A percentile compares a stretch with the other conserved stretches of the same genome.
Evolutionary conservation across 2,888 invertebrate genomes (phyloP).

Genomic region (Incurvaria masculella): DNA sequence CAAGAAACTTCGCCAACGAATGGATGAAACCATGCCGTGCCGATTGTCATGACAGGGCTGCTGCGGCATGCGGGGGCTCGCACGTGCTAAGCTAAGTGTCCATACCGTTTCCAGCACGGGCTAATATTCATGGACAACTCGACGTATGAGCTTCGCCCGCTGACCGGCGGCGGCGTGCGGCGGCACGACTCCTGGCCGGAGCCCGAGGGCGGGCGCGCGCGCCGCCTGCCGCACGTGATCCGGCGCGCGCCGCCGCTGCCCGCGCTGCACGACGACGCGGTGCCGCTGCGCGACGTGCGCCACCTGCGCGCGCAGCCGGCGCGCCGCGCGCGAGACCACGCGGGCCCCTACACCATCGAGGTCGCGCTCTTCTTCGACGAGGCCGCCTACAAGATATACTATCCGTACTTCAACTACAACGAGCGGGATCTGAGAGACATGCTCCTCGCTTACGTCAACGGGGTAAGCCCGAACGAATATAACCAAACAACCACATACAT

Average conservation of each 20-base stretch:
- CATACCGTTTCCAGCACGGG: conserved; percentile 61
- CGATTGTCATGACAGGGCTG: no score
- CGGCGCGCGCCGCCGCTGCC: conserved; percentile 50
- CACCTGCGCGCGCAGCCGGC: conserved; percentile 29
- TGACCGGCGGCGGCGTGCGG: conserved; percentile 31
- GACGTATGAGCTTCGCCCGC: conserved; percentile 67
- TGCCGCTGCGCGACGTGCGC: conserved; percentile 25
- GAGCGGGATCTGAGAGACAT: conserved; percentile 67
- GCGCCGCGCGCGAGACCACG: conserved; percentile 23
- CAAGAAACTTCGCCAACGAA: no score
- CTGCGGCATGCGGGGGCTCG: no score
- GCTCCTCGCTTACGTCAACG: conserved; percentile 76
- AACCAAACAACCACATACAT: no score
- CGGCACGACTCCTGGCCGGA: conserved; percentile 6
- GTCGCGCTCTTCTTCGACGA: conserved; percentile 73
- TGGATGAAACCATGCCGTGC: no score
- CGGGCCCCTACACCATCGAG: conserved; percentile 60
- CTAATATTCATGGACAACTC: conserved; percentile 64
- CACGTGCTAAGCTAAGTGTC: no score
- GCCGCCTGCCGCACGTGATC: conserved; percentile 52
- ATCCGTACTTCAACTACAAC: conserved; percentile 63
- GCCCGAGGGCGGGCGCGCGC: conserved; percentile 11
- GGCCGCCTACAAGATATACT: conserved; percentile 67
- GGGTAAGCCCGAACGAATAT: no score
- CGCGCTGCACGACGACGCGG: conserved; percentile 40